A percentile compares a stretch with the other conserved stretches of the same genome.
Conservation (phyloP, 2,888 invertebrate species). For the Drosophila affinis region DNA sequence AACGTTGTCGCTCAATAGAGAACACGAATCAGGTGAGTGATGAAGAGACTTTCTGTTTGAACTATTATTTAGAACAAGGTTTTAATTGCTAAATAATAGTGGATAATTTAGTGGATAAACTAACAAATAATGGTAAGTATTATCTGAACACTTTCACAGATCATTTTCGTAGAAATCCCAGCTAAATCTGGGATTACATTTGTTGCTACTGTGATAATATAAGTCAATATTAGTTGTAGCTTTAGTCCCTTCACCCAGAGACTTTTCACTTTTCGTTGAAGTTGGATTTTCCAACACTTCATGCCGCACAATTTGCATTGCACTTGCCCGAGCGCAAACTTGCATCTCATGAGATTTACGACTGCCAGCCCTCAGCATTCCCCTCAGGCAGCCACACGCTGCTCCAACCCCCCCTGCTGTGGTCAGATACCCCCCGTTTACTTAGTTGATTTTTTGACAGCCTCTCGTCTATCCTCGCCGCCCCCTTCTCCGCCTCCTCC, state of each 20-base stretch:
- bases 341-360: conserved; percentile 20
- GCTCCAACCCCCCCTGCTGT: background rate
- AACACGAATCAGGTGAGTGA: conserved; percentile 73
- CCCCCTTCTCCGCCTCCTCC: background rate
- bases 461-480: conserved; percentile 23
- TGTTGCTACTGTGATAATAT: background rate
- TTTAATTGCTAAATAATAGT: too few relatives aligned
- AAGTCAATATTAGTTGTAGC: background rate
- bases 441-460: conserved; percentile 54
- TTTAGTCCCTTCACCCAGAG: background rate
- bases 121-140: too few relatives aligned
- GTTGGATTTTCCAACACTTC: conserved; percentile 16
- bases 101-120: too few relatives aligned
- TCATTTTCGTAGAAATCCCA: too few relatives aligned
- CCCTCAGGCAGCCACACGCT: background rate
- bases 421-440: conserved; percentile 7
- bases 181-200: too few relatives aligned
- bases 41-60: background rate
- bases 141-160: too few relatives aligned
- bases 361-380: background rate
- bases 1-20: conserved; percentile 58
- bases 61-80: too few relatives aligned
- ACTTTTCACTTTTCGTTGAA: background rate
- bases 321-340: conserved; percentile 2
- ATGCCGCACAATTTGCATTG: conserved; percentile 2